phyloP scores from a whole-genome alignment of 1,140 invertebrate genomes.

The Nasonia giraulti region DNA sequence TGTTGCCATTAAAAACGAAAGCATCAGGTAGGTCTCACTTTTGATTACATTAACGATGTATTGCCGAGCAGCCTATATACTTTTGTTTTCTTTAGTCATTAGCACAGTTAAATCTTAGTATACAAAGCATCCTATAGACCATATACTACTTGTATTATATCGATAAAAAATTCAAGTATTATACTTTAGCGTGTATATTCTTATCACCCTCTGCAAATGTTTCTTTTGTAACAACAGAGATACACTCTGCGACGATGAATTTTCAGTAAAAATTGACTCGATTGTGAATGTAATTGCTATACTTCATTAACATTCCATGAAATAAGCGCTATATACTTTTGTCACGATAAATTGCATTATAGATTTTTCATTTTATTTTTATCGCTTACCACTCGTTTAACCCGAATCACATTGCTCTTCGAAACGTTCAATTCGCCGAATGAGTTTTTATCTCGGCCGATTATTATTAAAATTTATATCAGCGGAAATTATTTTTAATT shows the following conservation, averaged over 20 bases:
- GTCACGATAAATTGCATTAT: conserved; percentile 34
- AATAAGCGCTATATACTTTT: conserved; percentile 17
- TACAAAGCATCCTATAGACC: conserved; percentile 29
- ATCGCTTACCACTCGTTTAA: not conserved
- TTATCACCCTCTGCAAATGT: conserved; percentile 40
- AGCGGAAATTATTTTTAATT: not conserved
- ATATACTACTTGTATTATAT: not conserved
- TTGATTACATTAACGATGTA: conserved; percentile 43
- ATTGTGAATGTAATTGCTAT: not conserved
- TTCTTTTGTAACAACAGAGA: conserved; percentile 48
- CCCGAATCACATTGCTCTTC: not conserved
- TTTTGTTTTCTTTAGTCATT: conserved; percentile 45
- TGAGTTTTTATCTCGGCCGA: conserved; percentile 20
- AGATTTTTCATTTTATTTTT: conserved; percentile 24
- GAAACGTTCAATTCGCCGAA: conserved; percentile 23
- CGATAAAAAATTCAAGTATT: conserved; percentile 9
- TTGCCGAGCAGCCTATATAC: conserved; percentile 23
- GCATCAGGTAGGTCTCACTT: conserved; percentile 46
- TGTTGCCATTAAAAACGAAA: conserved; percentile 43
- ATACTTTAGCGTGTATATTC: conserved; percentile 27
- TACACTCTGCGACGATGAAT: conserved; percentile 22
- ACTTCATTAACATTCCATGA: conserved; percentile 50
- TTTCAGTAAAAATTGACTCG: not conserved
- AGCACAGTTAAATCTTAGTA: conserved; percentile 41
- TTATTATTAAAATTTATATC: conserved; percentile 14